These are phyloP conservation scores for Trissolcus japonicus DNA, from an alignment of 2,888 invertebrate genomes.

Conservation along the genomic window DNA sequence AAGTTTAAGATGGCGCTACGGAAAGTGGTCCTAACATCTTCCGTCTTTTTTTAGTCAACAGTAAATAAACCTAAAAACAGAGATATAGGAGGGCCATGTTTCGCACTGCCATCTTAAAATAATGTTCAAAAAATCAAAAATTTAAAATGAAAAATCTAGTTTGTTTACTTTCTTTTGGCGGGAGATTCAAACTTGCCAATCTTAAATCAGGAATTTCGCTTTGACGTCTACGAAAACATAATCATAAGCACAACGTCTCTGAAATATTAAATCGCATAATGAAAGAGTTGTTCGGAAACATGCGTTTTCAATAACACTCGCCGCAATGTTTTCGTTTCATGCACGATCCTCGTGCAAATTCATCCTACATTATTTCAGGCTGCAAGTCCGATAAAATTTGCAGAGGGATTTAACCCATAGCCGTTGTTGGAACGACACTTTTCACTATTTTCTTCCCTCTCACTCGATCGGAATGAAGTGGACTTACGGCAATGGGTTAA, in stretches of 20 bases:
- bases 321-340: slow-evolving; percentile 54
- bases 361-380: slow-evolving; percentile 60
- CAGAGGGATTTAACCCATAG: slow-evolving; percentile 50
- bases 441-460: no score
- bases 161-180: no score
- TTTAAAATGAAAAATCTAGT: no score
- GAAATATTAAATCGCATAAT: slow-evolving; percentile 48
- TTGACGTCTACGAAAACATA: no score
- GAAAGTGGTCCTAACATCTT: neutral
- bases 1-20: neutral
- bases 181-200: no score
- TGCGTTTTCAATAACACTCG: slow-evolving; percentile 47
- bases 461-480: no score
- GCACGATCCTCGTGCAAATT: slow-evolving; percentile 46
- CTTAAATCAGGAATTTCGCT: no score
- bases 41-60: neutral
- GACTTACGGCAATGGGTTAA: slow-evolving; percentile 32
- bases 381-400: slow-evolving; percentile 59
- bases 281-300: slow-evolving; percentile 37
- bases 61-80: neutral
- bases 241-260: slow-evolving; percentile 18
- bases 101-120: no score
- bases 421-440: no score
- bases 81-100: no score
- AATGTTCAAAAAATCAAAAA: no score